Base-by-base conservation (phyloP, 1,140 invertebrate species). In the Zophobas atratus region DNA sequence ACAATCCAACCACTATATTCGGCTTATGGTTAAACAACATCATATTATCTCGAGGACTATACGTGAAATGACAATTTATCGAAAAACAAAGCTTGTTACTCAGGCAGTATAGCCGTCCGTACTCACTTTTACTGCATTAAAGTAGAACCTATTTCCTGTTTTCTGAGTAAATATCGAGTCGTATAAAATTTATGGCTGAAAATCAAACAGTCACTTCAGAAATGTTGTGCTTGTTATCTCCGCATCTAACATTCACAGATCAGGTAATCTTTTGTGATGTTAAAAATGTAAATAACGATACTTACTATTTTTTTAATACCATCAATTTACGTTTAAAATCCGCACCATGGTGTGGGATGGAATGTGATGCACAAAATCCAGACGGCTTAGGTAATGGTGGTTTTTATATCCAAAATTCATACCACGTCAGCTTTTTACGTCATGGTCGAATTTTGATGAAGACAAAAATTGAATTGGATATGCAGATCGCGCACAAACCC, bases 381-480 rank as follows among this genome's bases (percentile, higher is more conserved):
- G n/a, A 67, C 2, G 38, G 43, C 33, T 67, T 67, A n/a, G 55
- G 33, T 39, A 39, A 41, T 39, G 43, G 41, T 20, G 43, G 20
- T 39, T 3, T 67, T 32, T 48, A 2, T 39, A 43, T 67, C 60
- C 36, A 32, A 36, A 67, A 67, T 67, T 67, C 60, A n/a, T 67
- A 4, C 60, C 60, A 67, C 60, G 60, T 67, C 60, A 67, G 43
- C 38, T 67, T 67, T 67, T 67, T 46, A 67, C 33, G 35, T 67
- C 60, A 41, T 67, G 60, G 60, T 3, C 39, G 60, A 67, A 46
- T 67, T 67, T 43, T 67, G 60, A 67, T 67, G 60, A 67, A 67
- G 60, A 67, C 60, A 67, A 67, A 67, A 67, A 67, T 67, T 67
- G 38, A 67, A 67, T 67, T 41, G 60, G 39, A 38, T 67, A 67